Base-by-base conservation (phyloP, 2,888 invertebrate genomes). In the Trisateles emortualis region DNA sequence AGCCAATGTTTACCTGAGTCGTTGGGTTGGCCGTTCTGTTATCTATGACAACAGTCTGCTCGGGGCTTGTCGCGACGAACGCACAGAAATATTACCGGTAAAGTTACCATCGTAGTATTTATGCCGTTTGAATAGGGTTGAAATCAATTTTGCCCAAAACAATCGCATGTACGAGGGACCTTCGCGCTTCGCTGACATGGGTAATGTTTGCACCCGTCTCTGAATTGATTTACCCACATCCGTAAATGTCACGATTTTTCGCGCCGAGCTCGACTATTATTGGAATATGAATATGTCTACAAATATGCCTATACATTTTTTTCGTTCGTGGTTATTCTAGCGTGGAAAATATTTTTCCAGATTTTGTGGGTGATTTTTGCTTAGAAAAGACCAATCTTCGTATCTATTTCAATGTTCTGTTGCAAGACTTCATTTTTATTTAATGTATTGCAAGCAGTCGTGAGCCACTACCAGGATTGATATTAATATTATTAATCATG, bases 221-320 rank as follows among this genome's bases (percentile, higher is more conserved):
- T 68, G 82, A 86, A 88, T 87, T 87, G 87, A 88, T 88, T 88
- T 84, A 85, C 88, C 87, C 89, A 88, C 84, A 88, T 89, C 87
- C 83, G 84, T 86, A 83, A 83, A 85, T 83, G 87, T 87, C 87
- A 86, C 76, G 75, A 72, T 82, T 83, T 87, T 87, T 82, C 74
- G 76, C 74, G 74, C 70, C 75, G 57, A 72, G 69, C 67, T 60
- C 68, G 64, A 66, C 72, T 79, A 76, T 81, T 82, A 82, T 81
- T 79, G 73, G 70, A 74, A 69, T 74, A 73, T 74, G 70, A 72
- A 76, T 72, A 72, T 72, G 62, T 72, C 64, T 70, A 68, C 70
- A 67, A 63, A 55, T 58, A 51, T 54, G 19, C 32, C 45, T 36
- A 29, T 47, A 50, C 46, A 33, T 54, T 42, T 52, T n/a, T 68